Conservation (phyloP, 2,113 vertebrate genomes). For the Drymodes brunneopygia region DNA sequence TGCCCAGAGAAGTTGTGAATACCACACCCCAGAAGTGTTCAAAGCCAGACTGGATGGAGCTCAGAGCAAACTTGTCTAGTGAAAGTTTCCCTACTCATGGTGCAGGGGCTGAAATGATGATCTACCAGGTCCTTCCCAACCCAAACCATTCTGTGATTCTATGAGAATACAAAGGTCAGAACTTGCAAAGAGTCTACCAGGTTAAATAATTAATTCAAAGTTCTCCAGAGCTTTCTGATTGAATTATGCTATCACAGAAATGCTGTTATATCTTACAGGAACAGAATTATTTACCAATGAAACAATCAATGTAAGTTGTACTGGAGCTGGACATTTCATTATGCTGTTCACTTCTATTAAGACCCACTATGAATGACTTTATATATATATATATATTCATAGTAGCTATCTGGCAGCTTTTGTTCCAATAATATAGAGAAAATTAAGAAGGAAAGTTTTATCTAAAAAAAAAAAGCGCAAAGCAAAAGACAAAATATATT, state of each 20-base stretch:
- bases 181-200: background rate
- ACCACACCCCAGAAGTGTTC: rapidly evolving
- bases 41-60: background rate
- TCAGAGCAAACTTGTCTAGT: background rate
- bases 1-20: background rate
- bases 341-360: background rate
- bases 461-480: background rate
- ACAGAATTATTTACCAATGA: background rate
- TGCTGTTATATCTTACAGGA: background rate
- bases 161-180: background rate
- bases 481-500: background rate
- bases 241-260: background rate
- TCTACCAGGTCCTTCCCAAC: background rate
- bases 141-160: background rate
- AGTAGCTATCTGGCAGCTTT: background rate
- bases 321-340: background rate
- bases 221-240: background rate
- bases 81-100: background rate
- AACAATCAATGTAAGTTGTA: background rate
- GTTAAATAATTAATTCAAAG: background rate
- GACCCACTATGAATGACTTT: background rate
- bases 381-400: background rate
- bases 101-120: background rate
- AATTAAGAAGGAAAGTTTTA: background rate
- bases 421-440: background rate